Evolutionary conservation across 2,888 invertebrate genomes (phyloP), one percentile per base, ranked within the genome.

Genomic region (Polyommatus iphigenia): DNA sequence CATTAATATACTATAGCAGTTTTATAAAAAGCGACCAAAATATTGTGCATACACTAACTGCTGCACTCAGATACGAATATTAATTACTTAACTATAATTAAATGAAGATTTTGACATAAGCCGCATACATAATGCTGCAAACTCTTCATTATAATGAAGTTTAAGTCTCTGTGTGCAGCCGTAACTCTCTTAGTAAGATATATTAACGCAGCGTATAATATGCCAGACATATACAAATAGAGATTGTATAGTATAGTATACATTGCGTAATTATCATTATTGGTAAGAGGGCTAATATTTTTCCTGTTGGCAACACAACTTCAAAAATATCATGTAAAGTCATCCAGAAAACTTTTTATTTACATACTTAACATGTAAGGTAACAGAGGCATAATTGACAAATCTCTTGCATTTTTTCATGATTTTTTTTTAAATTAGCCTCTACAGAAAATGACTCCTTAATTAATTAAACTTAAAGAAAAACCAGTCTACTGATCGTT

Each of bases 301-400:
- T 75, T 75, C 24, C 24, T 18, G 75, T 75, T 75, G 75, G 50
- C 75, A 75, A 75, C 75, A 75, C 54, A 75, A 73, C 73, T 73
- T 50, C 4, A 41, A 50, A 75, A 75, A 15, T 50, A 54, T 20
- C 75, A 54, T 75, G 50, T 75, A 75, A 75, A 75, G 20, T 54
- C 24, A 24, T 50, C 54, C 32, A 15, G 75, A 50, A 71, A 73
- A 50, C n/a, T 73, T 46, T 36, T 50, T 75, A 75, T 75, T 75
- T 75, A 75, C 75, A 75, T 41, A 75, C 54, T 54, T 75, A 15
- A 75, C 75, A 75, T 18, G 5, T 54, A 50, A 50, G 75, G 75
- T 24, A 50, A 36, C 50, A 75, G 75, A 75, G 75, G 75, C 75
- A 18, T 75, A 29, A 75, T 75, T 75, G 75, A 75, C 75, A 24